Percentiles rank a stretch among this genome's conserved stretches.
Evolutionary conservation across 2,888 invertebrate species (phyloP).

Genomic region (Rhogogaster chlorosoma): DNA sequence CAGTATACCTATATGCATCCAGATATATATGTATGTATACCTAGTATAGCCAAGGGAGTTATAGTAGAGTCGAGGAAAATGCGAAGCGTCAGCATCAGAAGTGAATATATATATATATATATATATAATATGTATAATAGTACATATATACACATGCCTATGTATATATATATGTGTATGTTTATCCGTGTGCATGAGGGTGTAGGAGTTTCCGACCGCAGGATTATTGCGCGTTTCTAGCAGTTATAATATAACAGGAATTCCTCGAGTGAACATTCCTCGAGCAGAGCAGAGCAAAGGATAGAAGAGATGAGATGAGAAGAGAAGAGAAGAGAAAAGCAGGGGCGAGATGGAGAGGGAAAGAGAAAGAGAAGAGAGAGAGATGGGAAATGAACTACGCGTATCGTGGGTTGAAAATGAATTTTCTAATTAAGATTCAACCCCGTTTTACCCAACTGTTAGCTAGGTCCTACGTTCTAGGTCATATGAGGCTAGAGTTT

Average conservation of each 20-base stretch:
- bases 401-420: conserved; percentile 58
- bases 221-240: conserved; percentile 36
- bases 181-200: neutral
- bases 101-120: neutral
- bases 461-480: conserved; percentile 49
- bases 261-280: conserved; percentile 60
- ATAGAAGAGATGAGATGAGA: neutral
- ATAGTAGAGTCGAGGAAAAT: neutral
- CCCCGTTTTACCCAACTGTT: conserved; percentile 59
- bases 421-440: conserved; percentile 69
- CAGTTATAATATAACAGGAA: conserved; percentile 57
- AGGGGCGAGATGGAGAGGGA: neutral
- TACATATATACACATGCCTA: neutral
- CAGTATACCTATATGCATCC: neutral
- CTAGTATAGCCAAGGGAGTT: neutral
- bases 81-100: neutral
- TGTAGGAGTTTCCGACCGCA: conserved; percentile 16
- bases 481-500: neutral
- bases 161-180: neutral
- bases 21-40: neutral
- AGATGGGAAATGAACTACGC: neutral
- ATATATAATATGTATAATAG: too few species aligned
- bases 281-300: neutral
- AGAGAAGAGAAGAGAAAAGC: neutral
- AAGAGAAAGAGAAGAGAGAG: neutral